A percentile compares a stretch with the other conserved stretches of the same genome.
Evolutionary conservation across 2,888 invertebrate genomes (phyloP).

Genomic region (Amiota communis): DNA sequence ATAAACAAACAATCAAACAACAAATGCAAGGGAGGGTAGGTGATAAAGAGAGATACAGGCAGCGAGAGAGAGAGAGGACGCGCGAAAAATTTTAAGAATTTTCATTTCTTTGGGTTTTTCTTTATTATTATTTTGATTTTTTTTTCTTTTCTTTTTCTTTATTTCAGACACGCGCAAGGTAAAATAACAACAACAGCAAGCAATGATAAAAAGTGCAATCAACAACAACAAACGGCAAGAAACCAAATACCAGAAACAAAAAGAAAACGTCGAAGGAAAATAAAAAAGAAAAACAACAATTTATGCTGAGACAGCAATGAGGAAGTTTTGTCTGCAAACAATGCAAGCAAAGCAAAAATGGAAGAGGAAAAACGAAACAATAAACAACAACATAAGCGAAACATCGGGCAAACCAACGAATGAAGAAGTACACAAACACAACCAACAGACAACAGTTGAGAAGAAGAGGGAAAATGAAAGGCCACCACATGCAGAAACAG

Average conservation of each 20-base stretch:
- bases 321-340: constrained; percentile 48
- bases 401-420: constrained; percentile 25
- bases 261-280: constrained; percentile 60
- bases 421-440: neutral
- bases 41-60: too few species aligned
- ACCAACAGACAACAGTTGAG: constrained; percentile 18
- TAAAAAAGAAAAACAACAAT: neutral
- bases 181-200: constrained; percentile 9
- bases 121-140: neutral
- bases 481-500: constrained; percentile 29
- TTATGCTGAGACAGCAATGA: constrained; percentile 47
- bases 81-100: constrained; percentile 19
- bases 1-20: too few species aligned
- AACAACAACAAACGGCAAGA: constrained; percentile 12
- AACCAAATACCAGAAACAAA: neutral
- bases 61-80: too few species aligned
- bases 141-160: neutral
- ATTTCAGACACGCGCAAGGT: neutral
- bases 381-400: constrained; percentile 25
- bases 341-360: constrained; percentile 27
- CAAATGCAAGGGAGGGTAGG: too few species aligned
- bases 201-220: constrained; percentile 4
- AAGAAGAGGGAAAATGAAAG: constrained; percentile 49
- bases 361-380: constrained; percentile 26
- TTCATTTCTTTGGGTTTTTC: neutral